Conservation (phyloP, 1,140 invertebrate species). For the Halictus rubicundus region DNA sequence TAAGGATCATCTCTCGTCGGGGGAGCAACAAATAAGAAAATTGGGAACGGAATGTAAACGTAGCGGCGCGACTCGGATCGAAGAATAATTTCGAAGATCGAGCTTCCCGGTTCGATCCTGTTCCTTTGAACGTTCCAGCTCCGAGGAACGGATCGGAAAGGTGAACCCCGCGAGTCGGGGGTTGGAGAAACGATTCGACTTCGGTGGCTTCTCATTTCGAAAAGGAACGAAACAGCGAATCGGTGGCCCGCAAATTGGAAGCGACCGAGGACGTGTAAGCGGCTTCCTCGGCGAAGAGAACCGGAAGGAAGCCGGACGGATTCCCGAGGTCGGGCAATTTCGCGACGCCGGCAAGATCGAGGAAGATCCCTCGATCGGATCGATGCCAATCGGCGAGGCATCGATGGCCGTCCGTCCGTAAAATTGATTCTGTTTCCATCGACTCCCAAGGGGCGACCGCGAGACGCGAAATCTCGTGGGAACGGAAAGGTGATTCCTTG, state of each 20-base stretch:
- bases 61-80: background rate
- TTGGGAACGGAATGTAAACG: background rate
- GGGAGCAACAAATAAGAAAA: too few relatives aligned
- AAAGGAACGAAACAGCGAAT: slow-evolving; percentile 14
- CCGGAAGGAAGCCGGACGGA: slow-evolving; percentile 44
- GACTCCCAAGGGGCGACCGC: slow-evolving; percentile 59
- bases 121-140: too few relatives aligned
- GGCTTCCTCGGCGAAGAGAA: slow-evolving; percentile 46
- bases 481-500: slow-evolving; percentile 71
- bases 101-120: too few relatives aligned
- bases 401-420: slow-evolving; percentile 71
- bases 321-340: slow-evolving; percentile 52
- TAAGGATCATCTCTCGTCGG: too few relatives aligned
- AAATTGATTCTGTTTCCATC: slow-evolving; percentile 72
- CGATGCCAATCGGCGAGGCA: slow-evolving; percentile 63
- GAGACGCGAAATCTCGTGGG: slow-evolving; percentile 75
- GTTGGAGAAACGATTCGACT: background rate
- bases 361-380: slow-evolving; percentile 50
- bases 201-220: background rate
- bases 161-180: too few relatives aligned
- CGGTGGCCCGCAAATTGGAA: slow-evolving; percentile 57
- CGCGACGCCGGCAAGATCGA: slow-evolving; percentile 27
- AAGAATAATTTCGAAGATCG: too few relatives aligned
- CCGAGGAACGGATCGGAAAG: too few relatives aligned
- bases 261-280: slow-evolving; percentile 52